Conservation (phyloP, 92 coral and sea anemone genomes). For the Scolanthus callimorphus region DNA sequence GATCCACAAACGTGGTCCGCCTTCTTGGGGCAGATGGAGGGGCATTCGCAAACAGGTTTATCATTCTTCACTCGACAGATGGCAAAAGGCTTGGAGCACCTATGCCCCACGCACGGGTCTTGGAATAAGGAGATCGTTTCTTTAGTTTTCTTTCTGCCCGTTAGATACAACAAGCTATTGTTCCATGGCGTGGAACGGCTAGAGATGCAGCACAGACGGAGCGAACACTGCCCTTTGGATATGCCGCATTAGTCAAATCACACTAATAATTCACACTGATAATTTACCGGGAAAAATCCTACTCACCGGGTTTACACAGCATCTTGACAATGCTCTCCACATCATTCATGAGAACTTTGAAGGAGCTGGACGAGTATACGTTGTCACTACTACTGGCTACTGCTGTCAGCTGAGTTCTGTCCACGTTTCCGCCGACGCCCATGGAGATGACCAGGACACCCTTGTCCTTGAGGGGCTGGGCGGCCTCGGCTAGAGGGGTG, state of each 20-base stretch:
- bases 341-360: background rate
- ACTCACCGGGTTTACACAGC: background rate
- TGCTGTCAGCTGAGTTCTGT: background rate
- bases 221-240: no score
- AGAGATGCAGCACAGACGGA: no score
- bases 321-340: background rate
- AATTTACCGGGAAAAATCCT: no score
- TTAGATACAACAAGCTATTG: no score
- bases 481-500: background rate
- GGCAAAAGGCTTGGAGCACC: background rate
- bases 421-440: constrained; percentile 1
- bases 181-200: no score
- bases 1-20: background rate
- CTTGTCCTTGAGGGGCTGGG: background rate
- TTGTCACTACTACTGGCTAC: background rate
- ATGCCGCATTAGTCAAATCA: no score
- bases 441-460: background rate
- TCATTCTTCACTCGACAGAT: background rate
- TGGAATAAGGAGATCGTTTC: no score
- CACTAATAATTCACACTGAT: no score
- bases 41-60: background rate
- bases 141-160: no score
- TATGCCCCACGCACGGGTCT: background rate
- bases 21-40: background rate
- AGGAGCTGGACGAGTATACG: background rate